A percentile compares a stretch with the other conserved stretches of the same genome.
Conservation (phyloP, 2,797 vertebrate species). For the Harpagifer antarcticus region DNA sequence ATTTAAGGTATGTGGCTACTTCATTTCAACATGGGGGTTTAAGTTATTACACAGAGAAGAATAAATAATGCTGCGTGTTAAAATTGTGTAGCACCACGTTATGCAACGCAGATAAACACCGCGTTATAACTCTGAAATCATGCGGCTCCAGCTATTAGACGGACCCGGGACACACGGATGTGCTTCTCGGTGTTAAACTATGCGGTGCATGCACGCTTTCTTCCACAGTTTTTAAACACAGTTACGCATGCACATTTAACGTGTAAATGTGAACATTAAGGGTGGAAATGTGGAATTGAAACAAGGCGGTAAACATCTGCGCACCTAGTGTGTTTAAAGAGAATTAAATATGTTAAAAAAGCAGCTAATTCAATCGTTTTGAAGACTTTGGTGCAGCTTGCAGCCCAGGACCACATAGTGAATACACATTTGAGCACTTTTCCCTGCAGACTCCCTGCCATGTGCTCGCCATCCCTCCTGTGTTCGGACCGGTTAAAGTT, state of each 20-base stretch:
- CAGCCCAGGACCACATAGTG: rapidly evolving
- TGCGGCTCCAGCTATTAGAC: slow-evolving; percentile 38
- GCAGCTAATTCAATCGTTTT: rapidly evolving
- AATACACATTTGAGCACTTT: background rate
- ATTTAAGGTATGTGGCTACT: rapidly evolving
- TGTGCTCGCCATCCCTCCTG: slow-evolving; percentile 67
- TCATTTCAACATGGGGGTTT: no score
- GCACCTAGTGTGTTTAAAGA: slow-evolving; percentile 1
- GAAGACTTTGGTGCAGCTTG: rapidly evolving
- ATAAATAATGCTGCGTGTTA: no score
- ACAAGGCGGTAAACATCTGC: slow-evolving; percentile 4
- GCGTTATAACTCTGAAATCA: background rate
- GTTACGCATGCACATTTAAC: background rate
- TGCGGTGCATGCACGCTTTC: background rate
- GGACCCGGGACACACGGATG: slow-evolving; percentile 16
- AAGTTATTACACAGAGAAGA: no score
- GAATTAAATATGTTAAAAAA: rapidly evolving
- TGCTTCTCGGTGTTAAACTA: background rate
- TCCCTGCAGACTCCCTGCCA: slow-evolving; percentile 50
- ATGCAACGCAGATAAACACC: background rate
- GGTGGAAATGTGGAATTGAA: background rate
- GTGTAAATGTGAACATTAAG: rapidly evolving
- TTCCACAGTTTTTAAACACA: rapidly evolving
- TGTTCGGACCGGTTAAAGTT: slow-evolving; percentile 42
- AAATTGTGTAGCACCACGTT: rapidly evolving